These are phyloP conservation scores for Nothoprocta perdicaria DNA, from an alignment of 2,113 vertebrate genomes.

Conservation along the genomic window DNA sequence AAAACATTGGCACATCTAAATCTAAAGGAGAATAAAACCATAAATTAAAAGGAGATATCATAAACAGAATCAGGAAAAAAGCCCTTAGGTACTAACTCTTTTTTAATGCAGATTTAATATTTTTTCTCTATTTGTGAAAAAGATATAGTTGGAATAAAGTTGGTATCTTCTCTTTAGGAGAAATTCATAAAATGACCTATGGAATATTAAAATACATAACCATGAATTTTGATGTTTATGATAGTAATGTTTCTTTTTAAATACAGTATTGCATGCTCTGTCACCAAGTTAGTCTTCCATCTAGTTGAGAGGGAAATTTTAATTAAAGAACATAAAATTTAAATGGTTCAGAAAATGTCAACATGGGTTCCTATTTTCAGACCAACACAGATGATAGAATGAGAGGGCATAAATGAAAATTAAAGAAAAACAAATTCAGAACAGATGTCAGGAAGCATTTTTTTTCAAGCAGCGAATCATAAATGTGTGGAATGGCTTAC, in stretches of 20 bases:
- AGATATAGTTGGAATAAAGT: background rate
- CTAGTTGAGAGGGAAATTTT: slow-evolving; percentile 71
- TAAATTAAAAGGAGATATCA: background rate
- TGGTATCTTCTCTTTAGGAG: background rate
- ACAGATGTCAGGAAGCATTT: slow-evolving; percentile 81
- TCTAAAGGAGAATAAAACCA: background rate
- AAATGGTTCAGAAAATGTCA: slow-evolving; percentile 81
- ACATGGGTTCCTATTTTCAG: slow-evolving; percentile 83
- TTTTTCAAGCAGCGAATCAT: slow-evolving; percentile 72
- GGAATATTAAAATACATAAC: background rate
- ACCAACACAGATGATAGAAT: slow-evolving; percentile 81
- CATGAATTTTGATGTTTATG: background rate
- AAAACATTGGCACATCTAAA: background rate
- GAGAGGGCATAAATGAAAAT: slow-evolving; percentile 84
- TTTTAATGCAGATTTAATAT: background rate
- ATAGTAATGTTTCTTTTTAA: slow-evolving; percentile 22
- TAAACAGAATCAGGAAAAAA: background rate
- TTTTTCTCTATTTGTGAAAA: background rate
- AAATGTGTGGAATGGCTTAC: slow-evolving; percentile 77
- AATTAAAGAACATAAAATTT: slow-evolving; percentile 82
- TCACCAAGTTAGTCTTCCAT: slow-evolving; percentile 69
- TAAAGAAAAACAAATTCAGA: slow-evolving; percentile 83
- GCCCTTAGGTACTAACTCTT: background rate
- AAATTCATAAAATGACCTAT: background rate
- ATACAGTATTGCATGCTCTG: background rate